These are phyloP conservation scores for Troglohyphantes excavatus DNA, from an alignment of 2,888 invertebrate species.

Conservation along the genomic window DNA sequence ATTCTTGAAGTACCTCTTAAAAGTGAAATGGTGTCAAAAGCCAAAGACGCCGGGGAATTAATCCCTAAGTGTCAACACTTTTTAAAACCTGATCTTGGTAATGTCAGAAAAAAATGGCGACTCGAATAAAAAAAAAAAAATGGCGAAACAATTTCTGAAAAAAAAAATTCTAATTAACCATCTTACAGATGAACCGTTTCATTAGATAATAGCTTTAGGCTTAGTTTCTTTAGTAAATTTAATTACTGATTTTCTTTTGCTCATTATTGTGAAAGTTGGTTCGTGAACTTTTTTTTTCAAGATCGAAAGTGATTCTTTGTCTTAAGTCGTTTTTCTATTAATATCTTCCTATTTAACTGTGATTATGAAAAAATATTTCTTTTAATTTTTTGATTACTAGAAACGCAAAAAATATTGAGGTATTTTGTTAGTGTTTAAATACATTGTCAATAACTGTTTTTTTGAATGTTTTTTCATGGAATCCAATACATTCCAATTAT, in stretches of 20 bases:
- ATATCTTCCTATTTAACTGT: not conserved
- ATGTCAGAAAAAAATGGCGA: conserved; percentile 12
- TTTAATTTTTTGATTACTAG: not conserved
- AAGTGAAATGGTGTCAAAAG: conserved; percentile 50
- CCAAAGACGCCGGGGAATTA: conserved; percentile 16
- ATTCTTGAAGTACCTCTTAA: conserved; percentile 60
- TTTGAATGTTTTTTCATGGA: too few species aligned
- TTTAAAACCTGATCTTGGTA: not conserved
- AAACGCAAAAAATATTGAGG: not conserved
- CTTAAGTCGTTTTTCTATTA: not conserved
- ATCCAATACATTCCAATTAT: too few species aligned
- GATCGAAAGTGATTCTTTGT: not conserved
- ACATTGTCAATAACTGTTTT: too few species aligned
- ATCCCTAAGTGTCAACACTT: conserved; percentile 57
- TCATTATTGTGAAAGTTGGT: conserved; percentile 14
- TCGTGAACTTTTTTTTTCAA: not conserved
- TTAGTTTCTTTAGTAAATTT: conserved; percentile 49
- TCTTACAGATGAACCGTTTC: conserved; percentile 31
- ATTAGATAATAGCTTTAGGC: conserved; percentile 32
- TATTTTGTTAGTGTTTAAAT: too few species aligned
- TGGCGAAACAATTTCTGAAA: conserved; percentile 18
- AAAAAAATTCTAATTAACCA: conserved; percentile 63
- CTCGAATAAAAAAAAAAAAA: conserved; percentile 40
- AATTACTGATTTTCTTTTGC: conserved; percentile 31
- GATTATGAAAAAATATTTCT: not conserved